phyloP scores from a whole-genome alignment of 2,888 invertebrate genomes.

The Napeogenes sylphis region DNA sequence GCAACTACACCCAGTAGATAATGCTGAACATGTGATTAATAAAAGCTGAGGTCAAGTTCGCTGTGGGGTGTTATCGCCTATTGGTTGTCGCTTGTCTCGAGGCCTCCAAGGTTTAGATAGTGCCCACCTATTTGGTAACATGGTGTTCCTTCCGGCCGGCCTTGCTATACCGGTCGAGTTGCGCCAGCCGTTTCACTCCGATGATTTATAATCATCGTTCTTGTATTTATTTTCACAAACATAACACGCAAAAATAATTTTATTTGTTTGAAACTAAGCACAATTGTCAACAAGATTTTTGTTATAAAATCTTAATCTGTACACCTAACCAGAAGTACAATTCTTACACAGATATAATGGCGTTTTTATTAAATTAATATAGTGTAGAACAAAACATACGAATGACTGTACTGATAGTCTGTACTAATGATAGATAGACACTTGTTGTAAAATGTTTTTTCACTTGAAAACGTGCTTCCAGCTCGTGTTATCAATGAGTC shows the following conservation, averaged over 20 bases:
- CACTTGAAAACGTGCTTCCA: neutral
- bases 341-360: no score
- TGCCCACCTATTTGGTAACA: slow-evolving; percentile 62
- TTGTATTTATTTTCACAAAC: slow-evolving; percentile 34
- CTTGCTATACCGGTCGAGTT: slow-evolving; percentile 42
- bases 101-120: slow-evolving; percentile 16
- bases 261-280: no score
- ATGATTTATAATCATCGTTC: slow-evolving; percentile 39
- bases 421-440: no score
- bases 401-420: no score
- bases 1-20: neutral
- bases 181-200: slow-evolving; percentile 1
- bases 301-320: no score
- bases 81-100: neutral
- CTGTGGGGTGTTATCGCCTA: slow-evolving; percentile 26
- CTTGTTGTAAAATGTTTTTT: no score
- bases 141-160: slow-evolving; percentile 65
- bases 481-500: slow-evolving; percentile 13
- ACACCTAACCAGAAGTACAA: no score
- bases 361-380: no score
- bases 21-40: slow-evolving; percentile 6
- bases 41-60: slow-evolving; percentile 29
- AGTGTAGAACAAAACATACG: no score
- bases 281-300: no score
- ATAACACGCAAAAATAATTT: neutral